Conservation (phyloP, 2,113 vertebrate species). For the Ifrita kowaldi region DNA sequence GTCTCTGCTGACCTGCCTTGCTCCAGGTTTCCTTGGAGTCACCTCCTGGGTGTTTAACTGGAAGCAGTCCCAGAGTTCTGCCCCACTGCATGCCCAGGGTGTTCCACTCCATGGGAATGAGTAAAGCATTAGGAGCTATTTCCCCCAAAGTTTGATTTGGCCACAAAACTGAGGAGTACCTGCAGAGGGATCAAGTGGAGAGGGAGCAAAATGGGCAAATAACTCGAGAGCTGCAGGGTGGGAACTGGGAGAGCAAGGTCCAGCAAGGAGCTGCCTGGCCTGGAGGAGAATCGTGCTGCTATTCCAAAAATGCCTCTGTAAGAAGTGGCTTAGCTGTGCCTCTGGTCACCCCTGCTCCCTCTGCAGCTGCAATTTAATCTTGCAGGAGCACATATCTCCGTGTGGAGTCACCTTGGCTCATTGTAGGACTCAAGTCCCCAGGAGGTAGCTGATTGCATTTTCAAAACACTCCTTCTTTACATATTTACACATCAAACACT, state of each 20-base stretch:
- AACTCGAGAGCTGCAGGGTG: not conserved
- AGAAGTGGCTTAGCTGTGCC: not conserved
- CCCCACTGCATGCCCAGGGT: not conserved
- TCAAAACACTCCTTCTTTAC: constrained; percentile 47
- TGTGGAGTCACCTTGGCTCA: constrained; percentile 43
- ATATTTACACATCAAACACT: constrained; percentile 65
- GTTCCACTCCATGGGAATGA: not conserved
- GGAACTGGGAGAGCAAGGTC: not conserved
- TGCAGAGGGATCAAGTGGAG: not conserved
- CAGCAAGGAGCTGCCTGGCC: not conserved
- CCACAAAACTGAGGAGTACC: not conserved
- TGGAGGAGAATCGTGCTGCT: not conserved
- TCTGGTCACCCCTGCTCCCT: constrained; percentile 5
- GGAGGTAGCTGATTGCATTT: constrained; percentile 45
- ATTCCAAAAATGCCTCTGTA: not conserved
- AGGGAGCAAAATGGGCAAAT: not conserved
- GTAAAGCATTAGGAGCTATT: not conserved
- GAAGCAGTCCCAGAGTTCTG: not conserved
- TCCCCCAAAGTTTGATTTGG: not conserved
- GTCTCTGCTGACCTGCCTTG: not conserved
- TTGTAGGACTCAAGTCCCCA: not conserved
- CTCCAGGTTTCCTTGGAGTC: not conserved
- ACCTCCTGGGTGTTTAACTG: accelerated
- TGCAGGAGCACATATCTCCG: not conserved
- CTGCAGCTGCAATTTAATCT: constrained; percentile 32